These are phyloP conservation scores for Xerus rutilus DNA, from an alignment of 2,797 vertebrate species.

Conservation along the genomic window DNA sequence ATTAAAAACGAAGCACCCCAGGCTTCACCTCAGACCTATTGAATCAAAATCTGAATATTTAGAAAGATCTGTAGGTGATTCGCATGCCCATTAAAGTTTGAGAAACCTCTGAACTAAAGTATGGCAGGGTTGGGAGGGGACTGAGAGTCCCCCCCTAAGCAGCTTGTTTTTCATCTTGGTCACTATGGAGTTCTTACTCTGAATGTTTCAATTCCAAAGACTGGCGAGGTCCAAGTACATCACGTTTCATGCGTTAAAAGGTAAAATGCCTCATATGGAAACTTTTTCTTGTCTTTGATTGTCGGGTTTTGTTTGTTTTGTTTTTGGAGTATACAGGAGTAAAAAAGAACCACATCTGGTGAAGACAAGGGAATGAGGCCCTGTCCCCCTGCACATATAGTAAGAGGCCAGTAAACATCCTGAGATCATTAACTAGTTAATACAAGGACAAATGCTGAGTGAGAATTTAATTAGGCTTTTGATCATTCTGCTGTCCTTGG, in stretches of 20 bases:
- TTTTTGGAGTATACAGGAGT: background rate
- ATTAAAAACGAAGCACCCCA: background rate
- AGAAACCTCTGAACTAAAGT: slow-evolving; percentile 38
- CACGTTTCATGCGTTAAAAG: background rate
- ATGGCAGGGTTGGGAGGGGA: too few species aligned
- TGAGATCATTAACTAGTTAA: slow-evolving; percentile 9
- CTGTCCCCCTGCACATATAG: background rate
- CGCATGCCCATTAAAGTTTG: slow-evolving; percentile 6
- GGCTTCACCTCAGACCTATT: background rate
- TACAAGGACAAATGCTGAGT: background rate
- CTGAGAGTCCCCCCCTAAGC: background rate
- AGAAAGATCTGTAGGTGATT: slow-evolving; percentile 41
- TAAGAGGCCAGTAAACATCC: slow-evolving; percentile 13
- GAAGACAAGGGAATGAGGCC: background rate
- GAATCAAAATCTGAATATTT: slow-evolving; percentile 17
- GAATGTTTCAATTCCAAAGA: background rate
- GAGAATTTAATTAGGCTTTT: slow-evolving; percentile 6
- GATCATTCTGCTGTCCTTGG: background rate
- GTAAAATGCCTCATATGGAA: background rate
- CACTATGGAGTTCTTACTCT: background rate
- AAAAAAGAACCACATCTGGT: slow-evolving; percentile 40
- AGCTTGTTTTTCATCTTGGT: background rate
- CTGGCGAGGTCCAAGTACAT: background rate
- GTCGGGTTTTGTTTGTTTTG: background rate
- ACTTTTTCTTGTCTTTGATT: background rate